These are phyloP conservation scores for Hyla sarda DNA, from an alignment of 2,113 vertebrate species.

Conservation along the genomic window DNA sequence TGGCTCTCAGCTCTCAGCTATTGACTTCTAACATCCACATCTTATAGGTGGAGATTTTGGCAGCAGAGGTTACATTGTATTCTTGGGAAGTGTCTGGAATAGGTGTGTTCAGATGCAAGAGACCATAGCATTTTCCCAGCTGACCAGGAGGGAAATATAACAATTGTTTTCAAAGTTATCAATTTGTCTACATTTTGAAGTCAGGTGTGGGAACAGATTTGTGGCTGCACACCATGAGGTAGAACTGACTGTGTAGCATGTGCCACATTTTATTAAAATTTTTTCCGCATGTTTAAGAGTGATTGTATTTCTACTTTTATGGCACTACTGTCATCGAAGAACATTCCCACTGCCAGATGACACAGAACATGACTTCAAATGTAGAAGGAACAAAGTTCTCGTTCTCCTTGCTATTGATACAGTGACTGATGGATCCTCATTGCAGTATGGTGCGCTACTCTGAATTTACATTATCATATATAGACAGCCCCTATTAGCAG, in stretches of 20 bases:
- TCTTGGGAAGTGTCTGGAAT: not conserved
- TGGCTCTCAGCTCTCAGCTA: not conserved
- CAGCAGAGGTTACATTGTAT: not conserved
- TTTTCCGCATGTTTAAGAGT: too few species aligned
- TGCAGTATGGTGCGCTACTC: too few species aligned
- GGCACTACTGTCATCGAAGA: too few species aligned
- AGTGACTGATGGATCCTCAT: too few species aligned
- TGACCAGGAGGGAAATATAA: slow-evolving; percentile 15
- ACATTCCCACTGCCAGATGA: too few species aligned
- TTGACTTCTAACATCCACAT: slow-evolving; percentile 5
- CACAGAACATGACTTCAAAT: too few species aligned
- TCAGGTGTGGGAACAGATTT: not conserved
- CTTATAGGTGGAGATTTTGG: slow-evolving; percentile 47
- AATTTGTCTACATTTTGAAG: not conserved
- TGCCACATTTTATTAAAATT: not conserved
- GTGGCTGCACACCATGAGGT: not conserved
- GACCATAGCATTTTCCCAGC: slow-evolving; percentile 34
- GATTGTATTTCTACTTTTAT: too few species aligned
- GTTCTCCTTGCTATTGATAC: too few species aligned
- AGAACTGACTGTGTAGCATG: not conserved
- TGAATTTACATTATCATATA: too few species aligned
- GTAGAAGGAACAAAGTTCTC: too few species aligned
- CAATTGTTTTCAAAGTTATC: not conserved
- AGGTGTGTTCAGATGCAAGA: slow-evolving; percentile 26
- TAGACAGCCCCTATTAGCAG: too few species aligned